These are phyloP conservation scores for Aethina tumida DNA, from an alignment of 1,140 invertebrate genomes.

Conservation along the genomic window DNA sequence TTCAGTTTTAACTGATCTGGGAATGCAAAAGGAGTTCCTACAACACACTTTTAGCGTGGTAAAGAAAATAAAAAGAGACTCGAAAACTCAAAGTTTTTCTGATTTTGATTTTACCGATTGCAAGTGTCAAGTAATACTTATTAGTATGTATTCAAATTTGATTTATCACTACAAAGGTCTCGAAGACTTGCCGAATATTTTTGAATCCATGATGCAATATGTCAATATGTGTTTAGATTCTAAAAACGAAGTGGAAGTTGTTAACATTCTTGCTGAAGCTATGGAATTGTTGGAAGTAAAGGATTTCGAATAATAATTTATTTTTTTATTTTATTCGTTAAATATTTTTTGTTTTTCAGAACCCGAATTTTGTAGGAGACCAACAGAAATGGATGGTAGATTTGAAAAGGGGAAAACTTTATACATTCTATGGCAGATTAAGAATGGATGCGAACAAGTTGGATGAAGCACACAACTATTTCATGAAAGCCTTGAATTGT, in stretches of 20 bases:
- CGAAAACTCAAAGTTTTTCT: too few species aligned
- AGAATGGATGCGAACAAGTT: constrained; percentile 34
- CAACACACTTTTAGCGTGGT: too few species aligned
- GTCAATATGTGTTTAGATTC: constrained; percentile 40
- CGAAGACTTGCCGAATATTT: too few species aligned
- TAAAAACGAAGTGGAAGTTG: constrained; percentile 41
- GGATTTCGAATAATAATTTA: not conserved
- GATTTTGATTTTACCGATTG: too few species aligned
- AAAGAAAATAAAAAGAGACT: too few species aligned
- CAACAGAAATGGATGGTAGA: constrained; percentile 33
- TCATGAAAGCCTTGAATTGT: constrained; percentile 14
- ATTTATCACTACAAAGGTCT: too few species aligned
- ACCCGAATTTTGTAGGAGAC: constrained; percentile 26
- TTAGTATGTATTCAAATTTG: too few species aligned
- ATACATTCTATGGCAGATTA: constrained; percentile 37
- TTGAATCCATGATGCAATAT: constrained; percentile 45
- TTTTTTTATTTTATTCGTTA: not conserved
- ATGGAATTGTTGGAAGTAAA: constrained; percentile 32
- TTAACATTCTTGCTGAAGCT: constrained; percentile 40
- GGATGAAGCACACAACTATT: constrained; percentile 28
- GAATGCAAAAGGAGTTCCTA: too few species aligned
- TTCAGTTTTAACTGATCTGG: too few species aligned
- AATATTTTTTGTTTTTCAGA: constrained; percentile 15
- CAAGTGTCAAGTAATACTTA: too few species aligned
- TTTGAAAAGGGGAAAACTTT: constrained; percentile 38